Base-by-base conservation (phyloP, 2,888 invertebrate genomes). In the Heliothis peltigera region DNA sequence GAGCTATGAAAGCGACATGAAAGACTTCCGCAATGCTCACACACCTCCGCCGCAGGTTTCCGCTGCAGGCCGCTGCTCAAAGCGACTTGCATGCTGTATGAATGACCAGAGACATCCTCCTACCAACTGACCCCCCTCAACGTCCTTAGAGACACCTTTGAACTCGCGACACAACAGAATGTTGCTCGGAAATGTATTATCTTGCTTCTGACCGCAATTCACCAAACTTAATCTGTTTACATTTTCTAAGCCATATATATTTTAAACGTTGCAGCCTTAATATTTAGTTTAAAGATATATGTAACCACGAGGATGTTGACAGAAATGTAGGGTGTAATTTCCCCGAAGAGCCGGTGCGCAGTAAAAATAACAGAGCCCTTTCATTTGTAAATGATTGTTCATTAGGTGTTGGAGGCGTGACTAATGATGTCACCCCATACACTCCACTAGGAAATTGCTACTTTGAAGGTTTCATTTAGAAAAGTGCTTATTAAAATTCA, bases 61-160 rank as follows among this genome's bases (percentile, higher is more conserved):
- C 73, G 79, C 81, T 72, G 47, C 74, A 64, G 78, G 81, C 75
- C 49, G 58, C 49, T 51, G 68, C 75, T 83, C 79, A 84, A 84
- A 87, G 82, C 75, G 68, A 67, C 75, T 75, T 69, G 69, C 75
- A 77, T 79, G 74, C 68, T 69, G 63, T 79, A 78, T 83, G 81
- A 81, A 82, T 81, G 77, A 64, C 60, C 60, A 58, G 57, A 66
- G 53, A 61, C 69, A 56, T 66, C 57, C 59, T 53, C 8, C 61
- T 39, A 35, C 25, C 25, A n/a, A 46, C 63, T 53, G 46, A 53
- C 57, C 42, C 52, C 48, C 55, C 49, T 63, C 55, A 59, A 55
- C 64, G 60, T 64, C 60, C 68, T 58, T 59, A 52, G 18, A 55
- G 21, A 67, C 51, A 25, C 52, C 48, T 70, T 69, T 69, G 58